Evolutionary conservation across 2,888 invertebrate species (phyloP), one percentile per base, ranked within the genome.

Genomic region (Epicampocera succincta): DNA sequence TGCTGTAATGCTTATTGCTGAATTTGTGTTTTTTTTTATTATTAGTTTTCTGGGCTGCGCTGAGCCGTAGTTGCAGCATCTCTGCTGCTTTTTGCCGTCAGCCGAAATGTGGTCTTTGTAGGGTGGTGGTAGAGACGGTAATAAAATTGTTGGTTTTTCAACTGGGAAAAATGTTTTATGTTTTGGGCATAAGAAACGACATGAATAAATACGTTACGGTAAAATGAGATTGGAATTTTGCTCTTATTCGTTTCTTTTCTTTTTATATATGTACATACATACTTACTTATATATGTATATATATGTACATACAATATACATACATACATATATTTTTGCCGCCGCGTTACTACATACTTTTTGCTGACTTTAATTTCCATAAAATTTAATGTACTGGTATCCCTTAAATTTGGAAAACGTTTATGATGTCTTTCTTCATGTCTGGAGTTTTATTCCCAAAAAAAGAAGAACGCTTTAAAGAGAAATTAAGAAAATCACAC

Each of bases 311-410:
- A n/a, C n/a, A n/a, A n/a, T n/a, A n/a, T n/a, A n/a, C n/a, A n/a
- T n/a, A n/a, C n/a, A n/a, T n/a, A n/a, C n/a, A n/a, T 25, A 25
- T 63, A n/a, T 48, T 52, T 4, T 40, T 61, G n/a, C 17, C 33
- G 21, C 11, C 46, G 40, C 40, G 19, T 17, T 19, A 19, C 9
- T 40, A 29, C 21, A 40, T 38, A 44, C 61, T 44, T 68, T 54
- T 25, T 42, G 33, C 65, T 75, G 52, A 65, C 73, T 81, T 81
- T 77, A 77, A 81, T 73, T 74, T 74, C 69, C 65, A 69, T 81
- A 46, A 69, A 81, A 77, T 81, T 77, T 77, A 74, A 78, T 71
- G 58, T 58, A 29, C 29, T 6, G n/a, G n/a, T 29, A 60, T 76
- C 17, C 33, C 44, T 73, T 73, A 46, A 73, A 63, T 46, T 54